Evolutionary conservation across 1,140 invertebrate genomes (phyloP).

Genomic region (Parapsyche elsis): DNA sequence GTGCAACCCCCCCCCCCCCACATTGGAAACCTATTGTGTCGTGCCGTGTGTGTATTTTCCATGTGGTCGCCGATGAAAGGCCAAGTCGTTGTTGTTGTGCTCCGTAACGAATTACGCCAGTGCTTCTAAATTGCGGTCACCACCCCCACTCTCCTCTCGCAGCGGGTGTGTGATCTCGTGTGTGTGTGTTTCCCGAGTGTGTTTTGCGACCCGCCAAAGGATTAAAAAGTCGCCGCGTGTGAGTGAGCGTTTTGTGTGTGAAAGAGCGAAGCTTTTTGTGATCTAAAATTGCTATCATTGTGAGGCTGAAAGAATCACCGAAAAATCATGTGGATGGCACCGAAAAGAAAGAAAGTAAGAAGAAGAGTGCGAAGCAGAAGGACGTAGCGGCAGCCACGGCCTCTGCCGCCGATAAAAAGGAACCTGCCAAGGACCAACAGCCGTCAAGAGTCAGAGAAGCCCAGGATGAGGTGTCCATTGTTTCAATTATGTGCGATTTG

Average conservation of each 20-base stretch:
- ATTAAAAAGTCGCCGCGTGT: neutral
- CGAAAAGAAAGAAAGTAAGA: slow-evolving; percentile 69
- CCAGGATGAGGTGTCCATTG: slow-evolving; percentile 48
- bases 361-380: slow-evolving; percentile 66
- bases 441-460: slow-evolving; percentile 47
- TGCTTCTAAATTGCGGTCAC: slow-evolving; percentile 1
- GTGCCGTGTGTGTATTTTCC: neutral
- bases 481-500: too few species aligned
- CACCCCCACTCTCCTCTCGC: neutral
- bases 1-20: neutral
- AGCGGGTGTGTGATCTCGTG: neutral
- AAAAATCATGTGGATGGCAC: slow-evolving; percentile 67
- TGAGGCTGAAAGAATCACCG: slow-evolving; percentile 68
- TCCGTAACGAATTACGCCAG: slow-evolving; percentile 8
- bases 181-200: neutral
- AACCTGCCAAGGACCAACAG: slow-evolving; percentile 40
- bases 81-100: neutral
- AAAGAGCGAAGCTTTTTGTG: slow-evolving; percentile 41
- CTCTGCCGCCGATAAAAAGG: slow-evolving; percentile 56
- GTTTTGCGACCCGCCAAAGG: neutral
- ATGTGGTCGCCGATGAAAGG: neutral
- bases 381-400: slow-evolving; percentile 60
- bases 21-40: neutral
- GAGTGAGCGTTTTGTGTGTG: neutral
- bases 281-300: slow-evolving; percentile 63